Evolutionary conservation across 2,113 vertebrate genomes (phyloP), one percentile per base, ranked within the genome.

Genomic region (Tinamus guttatus): DNA sequence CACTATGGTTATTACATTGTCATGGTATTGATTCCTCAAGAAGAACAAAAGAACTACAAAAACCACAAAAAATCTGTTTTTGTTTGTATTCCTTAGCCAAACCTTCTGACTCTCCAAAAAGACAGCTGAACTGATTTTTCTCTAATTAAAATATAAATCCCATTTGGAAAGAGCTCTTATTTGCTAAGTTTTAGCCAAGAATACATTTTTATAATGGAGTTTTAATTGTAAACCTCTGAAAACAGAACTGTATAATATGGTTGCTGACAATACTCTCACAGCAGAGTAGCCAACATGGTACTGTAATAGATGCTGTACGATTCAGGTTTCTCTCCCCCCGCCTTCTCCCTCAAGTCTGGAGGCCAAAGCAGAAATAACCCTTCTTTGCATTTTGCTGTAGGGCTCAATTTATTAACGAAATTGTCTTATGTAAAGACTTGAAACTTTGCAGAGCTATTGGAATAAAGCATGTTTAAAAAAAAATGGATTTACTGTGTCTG

Each of bases 401-500:
- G 82, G 71, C 79, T 84, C 87, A 73, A 84, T 80, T 3, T 78
- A 62, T 93, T 92, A 89, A 90, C 69, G 81, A 79, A 94, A 69
- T 67, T 88, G 93, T 92, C 76, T 91, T 80, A 76, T 82, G 19
- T 68, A 94, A 87, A 94, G 60, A 43, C 65, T 89, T 94, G 95
- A 97, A 90, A 87, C 70, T 92, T 87, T 89, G 90, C 94, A 97
- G 98, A 92, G 64, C 81, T 87, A 38, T 97, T 96, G 90, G 94
- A 95, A 93, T 96, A 60, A 27, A 93, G 91, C 91, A 94, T 95
- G 96, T 96, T 85, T 71, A 51, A 94, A 81, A 94, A 94, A 81
- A 78, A 95, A 59, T 13, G 85, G 49, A 89, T 89, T 98, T 96
- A 85, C 85, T n/a, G 6, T 90, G 90, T 93, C 97, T 98, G 93